Base-by-base conservation (phyloP, 2,888 invertebrate genomes). In the Polydesmus complanatus region DNA sequence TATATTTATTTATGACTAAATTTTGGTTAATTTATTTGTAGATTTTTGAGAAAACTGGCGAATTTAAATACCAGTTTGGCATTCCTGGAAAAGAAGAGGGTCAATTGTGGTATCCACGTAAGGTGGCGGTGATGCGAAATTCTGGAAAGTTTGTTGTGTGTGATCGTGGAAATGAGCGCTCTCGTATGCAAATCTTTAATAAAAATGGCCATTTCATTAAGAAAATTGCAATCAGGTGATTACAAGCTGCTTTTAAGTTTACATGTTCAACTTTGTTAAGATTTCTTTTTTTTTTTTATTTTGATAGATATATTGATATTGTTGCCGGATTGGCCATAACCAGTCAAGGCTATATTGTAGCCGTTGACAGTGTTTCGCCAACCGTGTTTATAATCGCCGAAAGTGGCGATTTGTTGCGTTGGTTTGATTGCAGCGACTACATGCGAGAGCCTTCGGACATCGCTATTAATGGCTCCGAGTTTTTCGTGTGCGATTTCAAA, bases 361-460 rank as follows among this genome's bases (percentile, higher is more conserved):
- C 94, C 48, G 95, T 96, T 25, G 96, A 96, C 75, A 93, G 93
- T 71, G 95, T 96, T 56, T 93, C 94, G 53, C 95, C 96, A 5
- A 94, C 95, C 50, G 92, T 96, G 55, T 95, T 94, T 77, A 86
- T 92, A 65, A 86, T 95, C 68, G 85, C 88, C 58, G 94, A 95
- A 74, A 85, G 84, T 68, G 95, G 95, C 23, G 92, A 93, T 70
- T 80, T 96, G 69, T 79, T 93, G 69, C 86, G 88, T 72, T 96
- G 95, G 95, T 95, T 96, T 73, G 94, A 96, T 76, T 95, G 95
- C 78, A 92, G 92, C 73, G 91, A 93, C 75, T 91, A 91, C 74
- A 96, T 96, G 95, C 81, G 93, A 68, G 96, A 96, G 74, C 95
- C 95, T 21, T 94, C 94, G 57, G 95, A 96, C 75, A 93, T 96